Conservation (phyloP, 2,888 invertebrate genomes). For the Zootermopsis nevadensis region DNA sequence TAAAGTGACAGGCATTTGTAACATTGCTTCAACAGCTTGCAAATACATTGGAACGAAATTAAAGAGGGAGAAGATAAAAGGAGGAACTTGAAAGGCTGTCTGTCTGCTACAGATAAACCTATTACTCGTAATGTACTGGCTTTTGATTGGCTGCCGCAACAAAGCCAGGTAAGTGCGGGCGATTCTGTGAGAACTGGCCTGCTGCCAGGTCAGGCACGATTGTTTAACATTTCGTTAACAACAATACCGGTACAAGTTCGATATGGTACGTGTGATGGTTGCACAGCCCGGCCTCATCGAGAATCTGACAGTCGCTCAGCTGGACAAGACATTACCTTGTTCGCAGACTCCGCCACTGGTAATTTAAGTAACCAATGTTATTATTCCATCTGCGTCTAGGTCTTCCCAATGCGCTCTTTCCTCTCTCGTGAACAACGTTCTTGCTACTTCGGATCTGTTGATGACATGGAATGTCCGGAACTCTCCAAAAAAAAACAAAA, state of each 20-base stretch:
- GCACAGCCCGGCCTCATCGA: too few species aligned
- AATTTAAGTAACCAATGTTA: too few species aligned
- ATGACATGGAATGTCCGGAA: too few species aligned
- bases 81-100: slow-evolving; percentile 1
- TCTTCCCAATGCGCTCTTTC: too few species aligned
- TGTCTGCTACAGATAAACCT: not conserved
- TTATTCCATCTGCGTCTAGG: too few species aligned
- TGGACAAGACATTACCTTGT: too few species aligned
- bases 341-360: too few species aligned
- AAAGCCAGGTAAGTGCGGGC: not conserved
- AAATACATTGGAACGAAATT: not conserved
- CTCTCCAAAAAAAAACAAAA: too few species aligned
- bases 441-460: too few species aligned
- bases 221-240: not conserved
- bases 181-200: not conserved
- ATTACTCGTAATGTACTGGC: slow-evolving; percentile 14
- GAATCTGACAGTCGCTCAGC: too few species aligned
- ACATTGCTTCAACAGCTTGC: not conserved
- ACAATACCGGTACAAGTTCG: not conserved
- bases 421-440: too few species aligned
- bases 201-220: not conserved
- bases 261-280: not conserved
- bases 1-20: slow-evolving; percentile 11
- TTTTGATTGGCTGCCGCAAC: slow-evolving; percentile 23
- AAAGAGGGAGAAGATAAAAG: not conserved